phyloP scores from a whole-genome alignment of 2,797 vertebrate species.

The Etheostoma nigrum region DNA sequence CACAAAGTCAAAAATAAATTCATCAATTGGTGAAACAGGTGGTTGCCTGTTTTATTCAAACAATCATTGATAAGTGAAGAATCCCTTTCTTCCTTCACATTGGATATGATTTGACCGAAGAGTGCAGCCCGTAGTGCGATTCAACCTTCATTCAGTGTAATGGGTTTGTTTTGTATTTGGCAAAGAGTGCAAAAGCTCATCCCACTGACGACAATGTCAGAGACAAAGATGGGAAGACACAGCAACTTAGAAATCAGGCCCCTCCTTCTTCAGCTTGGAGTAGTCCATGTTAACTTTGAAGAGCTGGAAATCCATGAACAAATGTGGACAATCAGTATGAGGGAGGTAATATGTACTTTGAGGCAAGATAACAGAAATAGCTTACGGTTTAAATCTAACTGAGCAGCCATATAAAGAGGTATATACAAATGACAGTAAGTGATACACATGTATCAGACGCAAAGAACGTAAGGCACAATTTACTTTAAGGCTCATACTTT shows the following conservation, averaged over 20 bases:
- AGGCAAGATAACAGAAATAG: conserved; percentile 52
- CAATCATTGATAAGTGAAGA: conserved; percentile 37
- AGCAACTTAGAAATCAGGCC: conserved; percentile 91
- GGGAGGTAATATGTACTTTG: conserved; percentile 54
- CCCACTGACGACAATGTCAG: neutral
- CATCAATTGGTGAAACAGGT: conserved; percentile 62
- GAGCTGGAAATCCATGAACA: conserved; percentile 81
- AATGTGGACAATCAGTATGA: conserved; percentile 42
- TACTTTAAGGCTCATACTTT: conserved; percentile 84
- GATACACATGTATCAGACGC: neutral
- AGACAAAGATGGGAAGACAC: neutral
- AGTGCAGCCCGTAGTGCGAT: conserved; percentile 1
- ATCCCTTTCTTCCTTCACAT: conserved; percentile 32
- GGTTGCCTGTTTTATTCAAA: conserved; percentile 65
- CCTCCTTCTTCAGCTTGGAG: conserved; percentile 93
- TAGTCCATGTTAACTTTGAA: conserved; percentile 91
- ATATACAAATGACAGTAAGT: neutral
- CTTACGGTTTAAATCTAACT: neutral
- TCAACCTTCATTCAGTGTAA: conserved; percentile 33
- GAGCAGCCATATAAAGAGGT: neutral
- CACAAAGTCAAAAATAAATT: conserved; percentile 55
- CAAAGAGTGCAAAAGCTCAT: conserved; percentile 61
- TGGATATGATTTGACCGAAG: conserved; percentile 37
- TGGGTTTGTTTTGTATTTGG: conserved; percentile 38
- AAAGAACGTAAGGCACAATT: neutral